Conservation (phyloP, 2,797 vertebrate species). For the Sebastes itinus region DNA sequence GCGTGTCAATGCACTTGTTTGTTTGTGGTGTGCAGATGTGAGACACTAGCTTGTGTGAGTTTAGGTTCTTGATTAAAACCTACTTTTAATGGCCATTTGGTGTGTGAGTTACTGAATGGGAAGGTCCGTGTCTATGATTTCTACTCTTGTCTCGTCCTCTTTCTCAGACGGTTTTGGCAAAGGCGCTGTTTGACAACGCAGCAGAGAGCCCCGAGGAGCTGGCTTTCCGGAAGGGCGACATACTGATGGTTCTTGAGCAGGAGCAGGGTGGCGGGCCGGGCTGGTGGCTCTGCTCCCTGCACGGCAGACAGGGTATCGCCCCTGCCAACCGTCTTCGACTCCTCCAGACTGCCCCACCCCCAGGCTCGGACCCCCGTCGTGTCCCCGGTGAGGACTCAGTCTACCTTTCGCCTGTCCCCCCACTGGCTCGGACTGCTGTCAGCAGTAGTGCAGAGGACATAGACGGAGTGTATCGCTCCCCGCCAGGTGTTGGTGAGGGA, state of each 20-base stretch:
- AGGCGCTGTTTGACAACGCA: constrained; percentile 92
- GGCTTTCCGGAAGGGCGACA: constrained; percentile 91
- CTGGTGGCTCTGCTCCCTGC: constrained; percentile 93
- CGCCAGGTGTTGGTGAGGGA: constrained; percentile 68
- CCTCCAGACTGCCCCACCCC: constrained; percentile 78
- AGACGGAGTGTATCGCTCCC: constrained; percentile 79
- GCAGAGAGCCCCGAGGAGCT: constrained; percentile 93
- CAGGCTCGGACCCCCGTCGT: constrained; percentile 46
- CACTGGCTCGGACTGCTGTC: constrained; percentile 36
- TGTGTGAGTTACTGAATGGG: background rate
- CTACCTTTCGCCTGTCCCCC: constrained; percentile 68
- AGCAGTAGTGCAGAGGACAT: constrained; percentile 61
- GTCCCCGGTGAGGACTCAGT: constrained; percentile 77
- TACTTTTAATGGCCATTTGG: background rate
- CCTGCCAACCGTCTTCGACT: constrained; percentile 91
- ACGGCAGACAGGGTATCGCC: constrained; percentile 91
- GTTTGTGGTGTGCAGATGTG: constrained; percentile 46
- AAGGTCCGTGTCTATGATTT: constrained; percentile 1
- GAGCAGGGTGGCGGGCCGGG: constrained; percentile 85
- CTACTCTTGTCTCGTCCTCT: background rate
- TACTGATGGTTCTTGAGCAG: constrained; percentile 90
- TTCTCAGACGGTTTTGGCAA: constrained; percentile 89
- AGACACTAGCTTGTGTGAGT: constrained; percentile 19
- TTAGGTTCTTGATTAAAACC: constrained; percentile 21
- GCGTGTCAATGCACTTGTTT: constrained; percentile 58